A percentile compares a stretch with the other conserved stretches of the same genome.
These are phyloP conservation scores for Idaea straminata DNA, from an alignment of 2,888 invertebrate species.

Conservation along the genomic window DNA sequence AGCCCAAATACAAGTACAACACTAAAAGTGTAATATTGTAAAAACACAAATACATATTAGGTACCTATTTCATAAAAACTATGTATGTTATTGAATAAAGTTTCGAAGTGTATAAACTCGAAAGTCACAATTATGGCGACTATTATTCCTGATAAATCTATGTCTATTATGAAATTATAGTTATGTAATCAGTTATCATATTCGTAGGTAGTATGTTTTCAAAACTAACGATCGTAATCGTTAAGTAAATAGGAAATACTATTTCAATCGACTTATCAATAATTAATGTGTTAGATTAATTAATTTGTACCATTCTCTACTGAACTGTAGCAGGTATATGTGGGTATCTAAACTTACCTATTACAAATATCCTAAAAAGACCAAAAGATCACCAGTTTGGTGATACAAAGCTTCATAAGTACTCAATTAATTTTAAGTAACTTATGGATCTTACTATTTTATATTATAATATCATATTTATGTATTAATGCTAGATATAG, in stretches of 20 bases:
- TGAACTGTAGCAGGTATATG: background rate
- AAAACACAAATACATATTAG: too few species aligned
- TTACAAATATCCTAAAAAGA: too few species aligned
- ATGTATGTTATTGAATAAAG: background rate
- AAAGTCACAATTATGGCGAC: background rate
- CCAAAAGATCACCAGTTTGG: too few species aligned
- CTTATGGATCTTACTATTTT: too few species aligned
- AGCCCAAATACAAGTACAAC: too few species aligned
- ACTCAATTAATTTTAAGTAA: too few species aligned
- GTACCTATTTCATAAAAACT: background rate
- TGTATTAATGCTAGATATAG: too few species aligned
- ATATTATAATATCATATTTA: too few species aligned
- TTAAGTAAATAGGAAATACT: background rate
- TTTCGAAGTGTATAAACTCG: background rate
- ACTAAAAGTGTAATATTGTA: too few species aligned
- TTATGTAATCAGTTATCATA: background rate
- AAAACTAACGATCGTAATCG: background rate
- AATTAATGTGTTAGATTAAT: background rate
- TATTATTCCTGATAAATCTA: background rate
- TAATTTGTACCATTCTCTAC: background rate
- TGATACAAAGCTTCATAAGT: too few species aligned
- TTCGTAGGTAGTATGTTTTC: background rate
- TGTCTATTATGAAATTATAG: background rate
- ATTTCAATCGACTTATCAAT: background rate
- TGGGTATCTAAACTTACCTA: too few species aligned